These are phyloP conservation scores for Columba livia DNA, from an alignment of 2,113 vertebrate species.

Conservation along the genomic window DNA sequence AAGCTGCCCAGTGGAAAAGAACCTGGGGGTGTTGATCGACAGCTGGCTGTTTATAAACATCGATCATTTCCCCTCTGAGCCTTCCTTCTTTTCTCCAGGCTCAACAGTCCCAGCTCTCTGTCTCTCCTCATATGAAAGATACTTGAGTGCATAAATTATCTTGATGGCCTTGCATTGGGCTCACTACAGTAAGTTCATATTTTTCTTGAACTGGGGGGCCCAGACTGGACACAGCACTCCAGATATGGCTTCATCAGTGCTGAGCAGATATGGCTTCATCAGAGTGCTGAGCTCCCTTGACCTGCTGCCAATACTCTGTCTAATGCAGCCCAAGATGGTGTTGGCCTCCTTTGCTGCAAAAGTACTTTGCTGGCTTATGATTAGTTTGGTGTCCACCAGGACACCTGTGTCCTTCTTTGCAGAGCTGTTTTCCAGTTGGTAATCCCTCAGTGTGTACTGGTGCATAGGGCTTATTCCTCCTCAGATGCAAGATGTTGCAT, in stretches of 20 bases:
- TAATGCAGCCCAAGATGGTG: neutral
- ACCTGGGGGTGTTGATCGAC: too few relatives aligned
- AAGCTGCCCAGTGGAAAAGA: too few relatives aligned
- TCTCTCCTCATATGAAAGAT: neutral
- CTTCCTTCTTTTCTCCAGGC: neutral
- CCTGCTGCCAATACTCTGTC: neutral
- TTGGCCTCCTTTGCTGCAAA: neutral
- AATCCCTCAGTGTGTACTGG: too few relatives aligned
- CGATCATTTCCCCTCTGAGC: accelerated
- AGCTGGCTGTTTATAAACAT: neutral
- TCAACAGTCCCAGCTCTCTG: neutral
- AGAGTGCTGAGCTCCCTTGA: accelerated
- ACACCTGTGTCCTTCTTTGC: neutral
- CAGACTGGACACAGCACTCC: neutral
- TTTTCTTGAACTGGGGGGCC: neutral
- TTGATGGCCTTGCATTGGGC: neutral
- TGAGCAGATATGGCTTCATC: neutral
- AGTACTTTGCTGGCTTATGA: neutral
- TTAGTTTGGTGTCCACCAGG: neutral
- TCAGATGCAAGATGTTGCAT: neutral
- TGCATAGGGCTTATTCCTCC: neutral
- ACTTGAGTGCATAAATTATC: neutral
- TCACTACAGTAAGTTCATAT: neutral
- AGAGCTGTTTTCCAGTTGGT: neutral
- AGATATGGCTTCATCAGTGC: neutral